These are phyloP conservation scores for Heliconius eleuchia DNA, from an alignment of 1,140 invertebrate genomes.

Conservation along the genomic window DNA sequence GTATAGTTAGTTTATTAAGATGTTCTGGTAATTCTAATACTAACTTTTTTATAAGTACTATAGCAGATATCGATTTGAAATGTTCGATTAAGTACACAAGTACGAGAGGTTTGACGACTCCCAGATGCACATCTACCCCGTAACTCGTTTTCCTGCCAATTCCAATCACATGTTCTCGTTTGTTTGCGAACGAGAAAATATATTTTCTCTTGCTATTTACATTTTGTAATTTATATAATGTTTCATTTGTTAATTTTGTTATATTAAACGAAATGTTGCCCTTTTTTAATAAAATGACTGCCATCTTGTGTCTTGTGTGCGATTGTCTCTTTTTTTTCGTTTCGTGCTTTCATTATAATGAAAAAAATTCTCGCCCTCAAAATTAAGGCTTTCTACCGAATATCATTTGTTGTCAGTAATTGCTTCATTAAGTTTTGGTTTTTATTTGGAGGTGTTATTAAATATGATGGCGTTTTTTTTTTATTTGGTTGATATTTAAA, in stretches of 20 bases:
- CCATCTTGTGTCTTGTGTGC: background rate
- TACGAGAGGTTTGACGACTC: background rate
- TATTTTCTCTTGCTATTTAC: background rate
- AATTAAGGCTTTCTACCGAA: background rate
- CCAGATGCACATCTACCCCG: background rate
- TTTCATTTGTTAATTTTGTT: background rate
- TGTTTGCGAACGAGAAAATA: background rate
- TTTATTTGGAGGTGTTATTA: background rate
- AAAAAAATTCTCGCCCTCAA: background rate
- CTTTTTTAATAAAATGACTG: background rate
- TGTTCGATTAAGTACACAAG: background rate
- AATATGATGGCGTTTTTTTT: background rate
- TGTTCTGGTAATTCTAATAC: background rate
- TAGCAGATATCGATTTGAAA: background rate
- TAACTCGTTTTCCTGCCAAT: conserved; percentile 2
- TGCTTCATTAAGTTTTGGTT: conserved; percentile 6
- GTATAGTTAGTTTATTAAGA: background rate
- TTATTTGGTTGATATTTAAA: background rate
- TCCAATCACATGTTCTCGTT: conserved; percentile 1
- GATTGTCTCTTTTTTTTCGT: conserved; percentile 1
- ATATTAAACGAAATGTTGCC: background rate
- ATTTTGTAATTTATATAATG: background rate
- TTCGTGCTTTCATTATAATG: background rate
- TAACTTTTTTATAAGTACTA: background rate
- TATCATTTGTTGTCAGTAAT: conserved; percentile 7